phyloP scores from a whole-genome alignment of 2,797 vertebrate species.

The Thalassophryne amazonica region DNA sequence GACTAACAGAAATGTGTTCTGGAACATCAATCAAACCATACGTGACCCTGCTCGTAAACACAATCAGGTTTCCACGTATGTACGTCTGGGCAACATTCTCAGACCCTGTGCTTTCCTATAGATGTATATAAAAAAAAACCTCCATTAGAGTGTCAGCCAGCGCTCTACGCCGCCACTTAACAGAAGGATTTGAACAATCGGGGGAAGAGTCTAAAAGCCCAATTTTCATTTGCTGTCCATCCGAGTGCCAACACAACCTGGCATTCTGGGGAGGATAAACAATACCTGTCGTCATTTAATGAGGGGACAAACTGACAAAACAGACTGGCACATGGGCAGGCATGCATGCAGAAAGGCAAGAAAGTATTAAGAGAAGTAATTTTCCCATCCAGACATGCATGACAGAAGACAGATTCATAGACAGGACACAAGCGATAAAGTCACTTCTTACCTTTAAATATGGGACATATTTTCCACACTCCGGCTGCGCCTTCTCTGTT shows the following conservation, averaged over 20 bases:
- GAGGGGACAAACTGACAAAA: constrained; percentile 52
- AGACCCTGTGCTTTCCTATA: constrained; percentile 33
- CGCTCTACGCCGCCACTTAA: constrained; percentile 22
- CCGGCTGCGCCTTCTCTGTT: constrained; percentile 89
- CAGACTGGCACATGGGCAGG: constrained; percentile 53
- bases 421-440: background rate
- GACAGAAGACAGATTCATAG: constrained; percentile 9
- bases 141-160: constrained; percentile 14
- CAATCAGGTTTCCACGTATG: constrained; percentile 2
- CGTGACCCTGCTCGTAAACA: constrained; percentile 20
- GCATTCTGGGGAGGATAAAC: constrained; percentile 61
- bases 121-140: constrained; percentile 54
- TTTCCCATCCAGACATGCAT: constrained; percentile 30
- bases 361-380: constrained; percentile 11
- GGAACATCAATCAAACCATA: too few species aligned
- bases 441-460: constrained; percentile 84
- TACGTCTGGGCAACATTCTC: constrained; percentile 17
- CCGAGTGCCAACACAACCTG: constrained; percentile 61
- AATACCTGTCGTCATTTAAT: constrained; percentile 49
- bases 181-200: constrained; percentile 44
- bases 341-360: constrained; percentile 44
- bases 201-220: constrained; percentile 74
- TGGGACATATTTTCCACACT: constrained; percentile 92
- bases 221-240: constrained; percentile 77
- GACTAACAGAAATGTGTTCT: too few species aligned